Conservation (phyloP, 2,888 invertebrate species). For the Polymixis flavicincta region DNA sequence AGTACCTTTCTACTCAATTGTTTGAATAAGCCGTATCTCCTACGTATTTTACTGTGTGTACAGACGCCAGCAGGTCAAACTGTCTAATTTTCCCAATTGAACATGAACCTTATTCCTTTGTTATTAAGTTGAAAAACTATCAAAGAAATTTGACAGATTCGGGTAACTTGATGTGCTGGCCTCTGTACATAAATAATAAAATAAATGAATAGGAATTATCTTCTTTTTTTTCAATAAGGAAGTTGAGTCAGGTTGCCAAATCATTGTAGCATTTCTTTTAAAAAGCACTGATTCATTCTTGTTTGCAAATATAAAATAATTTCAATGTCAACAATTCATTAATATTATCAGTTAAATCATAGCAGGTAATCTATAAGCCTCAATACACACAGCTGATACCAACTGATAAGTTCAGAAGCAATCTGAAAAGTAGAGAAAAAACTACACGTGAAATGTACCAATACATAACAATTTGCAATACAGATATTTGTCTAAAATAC, state of each 20-base stretch:
- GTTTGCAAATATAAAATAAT: not conserved
- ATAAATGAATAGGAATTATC: too few species aligned
- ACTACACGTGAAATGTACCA: not conserved
- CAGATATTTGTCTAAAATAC: constrained; percentile 3
- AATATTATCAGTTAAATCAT: constrained; percentile 35
- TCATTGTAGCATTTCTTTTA: not conserved
- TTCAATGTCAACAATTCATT: constrained; percentile 1
- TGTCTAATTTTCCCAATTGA: too few species aligned
- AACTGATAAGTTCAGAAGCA: constrained; percentile 18
- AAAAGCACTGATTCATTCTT: constrained; percentile 21
- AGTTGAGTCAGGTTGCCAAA: not conserved
- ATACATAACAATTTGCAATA: not conserved
- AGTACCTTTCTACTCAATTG: too few species aligned
- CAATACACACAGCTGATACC: constrained; percentile 9
- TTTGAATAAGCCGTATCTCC: too few species aligned
- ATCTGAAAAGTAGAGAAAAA: not conserved
- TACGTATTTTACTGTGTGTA: too few species aligned
- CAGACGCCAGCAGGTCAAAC: too few species aligned
- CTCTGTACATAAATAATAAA: too few species aligned
- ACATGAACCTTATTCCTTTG: too few species aligned
- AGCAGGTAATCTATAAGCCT: constrained; percentile 4
- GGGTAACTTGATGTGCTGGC: too few species aligned
- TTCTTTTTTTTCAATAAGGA: not conserved
- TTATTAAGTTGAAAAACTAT: too few species aligned
- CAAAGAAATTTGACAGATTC: too few species aligned